Evolutionary conservation across 2,797 vertebrate genomes (phyloP), one percentile per base, ranked within the genome.

Genomic region (Choloepus didactylus): DNA sequence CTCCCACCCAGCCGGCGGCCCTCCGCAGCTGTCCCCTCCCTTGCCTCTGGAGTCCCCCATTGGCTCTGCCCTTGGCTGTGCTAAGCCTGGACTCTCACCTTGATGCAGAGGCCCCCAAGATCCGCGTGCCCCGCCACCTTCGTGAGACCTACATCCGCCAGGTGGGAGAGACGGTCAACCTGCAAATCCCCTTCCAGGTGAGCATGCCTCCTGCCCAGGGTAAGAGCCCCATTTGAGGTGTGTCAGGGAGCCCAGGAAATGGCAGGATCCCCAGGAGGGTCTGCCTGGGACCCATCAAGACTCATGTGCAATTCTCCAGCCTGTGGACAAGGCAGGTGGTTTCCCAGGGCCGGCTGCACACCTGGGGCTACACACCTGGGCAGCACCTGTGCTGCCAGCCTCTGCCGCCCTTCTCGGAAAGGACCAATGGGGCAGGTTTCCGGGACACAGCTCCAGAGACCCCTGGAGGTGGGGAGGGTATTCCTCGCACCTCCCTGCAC

Each of bases 121-220:
- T 99, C 97, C 99, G 99, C 25, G 54, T 99, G 94, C 99, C 99
- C 27, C 99, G 99, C 7, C 85, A 95, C 89, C 98, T 99, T 95
- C 98, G 99, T 89, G 97, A 99, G 85, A 98, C 98, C 49, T 98
- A 96, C 0, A 54, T 99, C 93, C 99, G 97, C 95, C 97, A 67
- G 2, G 99, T 99, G 64, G 99, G 99, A 49, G 99, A 99, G 73
- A 95, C 98, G 0, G 95, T 99, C 97, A 99, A 99, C 97, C 69
- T 99, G 93, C 98, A 99, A 97, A 98, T 99, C 95, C 99, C 99
- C 31, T 99, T 99, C 95, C 97, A 98, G 97, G 99, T 99, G 98
- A 95, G 99, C 97, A 14, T 27, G n/a, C 2, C 76, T 76, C 23
- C 51, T 19, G 44, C n/a, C 9, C 19, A 27, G 11, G 27, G 16